A percentile compares a stretch with the other conserved stretches of the same genome.
phyloP scores from a whole-genome alignment of 2,797 vertebrate species.

The Triplophysa yarkandensis region DNA sequence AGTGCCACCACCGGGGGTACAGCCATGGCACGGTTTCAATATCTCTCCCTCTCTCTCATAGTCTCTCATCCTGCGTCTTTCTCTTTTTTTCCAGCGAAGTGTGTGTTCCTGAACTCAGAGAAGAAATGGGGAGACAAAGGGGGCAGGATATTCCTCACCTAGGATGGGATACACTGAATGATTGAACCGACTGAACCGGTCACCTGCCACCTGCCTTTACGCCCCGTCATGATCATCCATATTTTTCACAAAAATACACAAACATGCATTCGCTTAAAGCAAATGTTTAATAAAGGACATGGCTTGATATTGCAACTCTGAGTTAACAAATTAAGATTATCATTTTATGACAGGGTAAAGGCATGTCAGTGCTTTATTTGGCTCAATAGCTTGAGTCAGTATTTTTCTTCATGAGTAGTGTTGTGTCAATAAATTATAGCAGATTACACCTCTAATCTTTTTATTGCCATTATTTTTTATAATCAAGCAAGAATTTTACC shows the following conservation, averaged over 20 bases:
- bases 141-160: conserved; percentile 3
- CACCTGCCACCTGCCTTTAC: conserved; percentile 59
- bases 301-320: not conserved
- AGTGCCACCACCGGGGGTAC: conserved; percentile 25
- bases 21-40: conserved; percentile 17
- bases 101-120: not conserved
- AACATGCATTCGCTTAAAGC: not conserved
- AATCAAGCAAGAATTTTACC: too few species aligned
- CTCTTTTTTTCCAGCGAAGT: not conserved
- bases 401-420: too few species aligned
- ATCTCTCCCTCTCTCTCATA: not conserved
- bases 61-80: not conserved
- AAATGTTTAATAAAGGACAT: conserved; percentile 13
- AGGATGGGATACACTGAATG: conserved; percentile 47
- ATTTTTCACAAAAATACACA: conserved; percentile 44
- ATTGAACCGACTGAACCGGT: conserved; percentile 52
- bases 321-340: not conserved
- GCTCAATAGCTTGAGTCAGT: too few species aligned
- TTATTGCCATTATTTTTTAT: too few species aligned
- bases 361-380: too few species aligned
- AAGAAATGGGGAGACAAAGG: not conserved
- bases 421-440: too few species aligned
- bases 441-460: too few species aligned
- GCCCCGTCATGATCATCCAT: conserved; percentile 49
- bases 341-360: too few species aligned